These are phyloP conservation scores for Trachemys scripta DNA, from an alignment of 2,113 vertebrate species.

Conservation along the genomic window DNA sequence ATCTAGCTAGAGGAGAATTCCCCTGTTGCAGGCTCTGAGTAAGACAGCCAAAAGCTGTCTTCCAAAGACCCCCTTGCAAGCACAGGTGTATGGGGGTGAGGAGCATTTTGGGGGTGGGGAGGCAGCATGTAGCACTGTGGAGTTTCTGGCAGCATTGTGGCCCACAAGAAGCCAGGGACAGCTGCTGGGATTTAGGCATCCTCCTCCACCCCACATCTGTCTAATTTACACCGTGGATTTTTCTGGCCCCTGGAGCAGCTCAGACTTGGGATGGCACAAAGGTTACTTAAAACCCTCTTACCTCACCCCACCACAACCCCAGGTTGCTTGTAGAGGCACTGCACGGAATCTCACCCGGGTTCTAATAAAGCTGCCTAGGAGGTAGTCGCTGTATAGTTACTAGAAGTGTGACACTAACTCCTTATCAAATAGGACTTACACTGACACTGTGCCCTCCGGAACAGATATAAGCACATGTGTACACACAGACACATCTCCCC, in stretches of 20 bases:
- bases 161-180: background rate
- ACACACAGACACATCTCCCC: accelerated
- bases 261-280: background rate
- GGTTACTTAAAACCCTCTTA: background rate
- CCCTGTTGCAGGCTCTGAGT: background rate
- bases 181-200: background rate
- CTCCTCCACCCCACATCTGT: background rate
- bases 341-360: background rate
- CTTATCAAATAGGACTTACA: background rate
- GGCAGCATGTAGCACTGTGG: background rate
- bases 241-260: accelerated
- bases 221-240: background rate
- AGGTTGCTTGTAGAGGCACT: background rate
- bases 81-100: background rate
- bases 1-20: background rate
- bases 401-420: background rate
- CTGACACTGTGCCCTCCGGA: background rate
- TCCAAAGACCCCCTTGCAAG: background rate
- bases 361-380: background rate
- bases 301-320: background rate
- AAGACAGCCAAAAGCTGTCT: background rate
- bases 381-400: accelerated
- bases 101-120: background rate
- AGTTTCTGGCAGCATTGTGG: slow-evolving; percentile 35
- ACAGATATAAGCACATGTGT: accelerated